Base-by-base conservation (phyloP, 2,113 vertebrate genomes). In the Gobio gobio region DNA sequence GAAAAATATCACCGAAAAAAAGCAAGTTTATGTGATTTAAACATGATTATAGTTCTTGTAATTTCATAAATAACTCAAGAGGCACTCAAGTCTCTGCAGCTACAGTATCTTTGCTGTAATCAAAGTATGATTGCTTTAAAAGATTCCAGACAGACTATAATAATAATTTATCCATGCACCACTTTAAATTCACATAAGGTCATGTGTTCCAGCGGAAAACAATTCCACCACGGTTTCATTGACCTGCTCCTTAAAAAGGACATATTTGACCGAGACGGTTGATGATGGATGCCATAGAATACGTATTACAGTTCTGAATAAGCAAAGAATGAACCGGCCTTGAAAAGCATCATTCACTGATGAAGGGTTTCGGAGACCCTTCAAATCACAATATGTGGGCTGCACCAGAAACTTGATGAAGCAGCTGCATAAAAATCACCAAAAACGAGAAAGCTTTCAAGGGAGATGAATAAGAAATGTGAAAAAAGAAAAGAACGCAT, bases 1-100 rank as follows among this genome's bases (percentile, higher is more conserved):
- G 1, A 78, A 78, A 59, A 16, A 78, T 4, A 78, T 40, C 10
- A 24, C 10, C 59, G 33, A 78, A 40, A 58, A 58, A 78, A 40
- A 29, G 22, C 18, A 0, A n/a, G 22, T 43, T 43, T 59, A n/a
- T 78, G 5, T 78, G 20, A 8, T 59, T 78, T 14, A 0, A 3
- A 12, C 22, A 59, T 45, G 20, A 78, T 24, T 78, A 78, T 14
- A 43, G 10, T 40, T 59, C 33, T 61, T 43, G 54, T 61, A 24
- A 61, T 61, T 78, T 78, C 76, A 61, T 61, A 76, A 76, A 76
- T 20, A 61, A n/a, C 54, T 59, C 33, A 61, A 78, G 56, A 43
- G 12, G 22, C 33, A 43, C 12, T 59, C 33, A 43, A 61, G 56
- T 43, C 33, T 78, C 33, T 78, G 18, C 51, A 24, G 76, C 54